Conservation (phyloP, 2,888 invertebrate species). For the Drosophila anomelani region DNA sequence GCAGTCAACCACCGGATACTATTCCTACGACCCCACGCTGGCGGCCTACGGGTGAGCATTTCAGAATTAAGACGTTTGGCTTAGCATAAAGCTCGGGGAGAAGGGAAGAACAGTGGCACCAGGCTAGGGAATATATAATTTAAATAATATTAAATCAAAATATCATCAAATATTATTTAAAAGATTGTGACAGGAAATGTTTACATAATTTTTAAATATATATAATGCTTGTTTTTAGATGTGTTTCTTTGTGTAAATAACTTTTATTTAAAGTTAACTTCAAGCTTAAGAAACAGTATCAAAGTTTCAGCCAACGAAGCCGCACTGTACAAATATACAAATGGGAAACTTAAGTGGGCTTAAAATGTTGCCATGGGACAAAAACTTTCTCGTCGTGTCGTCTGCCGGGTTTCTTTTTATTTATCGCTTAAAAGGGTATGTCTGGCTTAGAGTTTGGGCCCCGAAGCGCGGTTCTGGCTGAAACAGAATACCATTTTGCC, state of each 20-base stretch:
- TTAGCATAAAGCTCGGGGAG: not conserved
- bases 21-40: slow-evolving; percentile 95
- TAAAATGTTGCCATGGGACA: slow-evolving; percentile 66
- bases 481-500: slow-evolving; percentile 25
- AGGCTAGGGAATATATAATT: not conserved
- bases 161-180: too few relatives aligned
- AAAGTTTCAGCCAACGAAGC: slow-evolving; percentile 1
- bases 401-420: slow-evolving; percentile 62
- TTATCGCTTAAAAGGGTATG: slow-evolving; percentile 67
- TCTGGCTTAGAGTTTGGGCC: slow-evolving; percentile 48
- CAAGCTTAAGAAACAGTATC: not conserved
- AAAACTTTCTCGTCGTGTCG: slow-evolving; percentile 62
- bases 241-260: not conserved
- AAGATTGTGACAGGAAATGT: not conserved
- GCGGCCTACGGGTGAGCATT: slow-evolving; percentile 94
- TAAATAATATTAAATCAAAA: too few relatives aligned
- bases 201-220: not conserved
- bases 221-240: accelerated
- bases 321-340: slow-evolving; percentile 50
- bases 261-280: slow-evolving; percentile 69
- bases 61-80: slow-evolving; percentile 21
- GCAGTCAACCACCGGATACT: slow-evolving; percentile 95
- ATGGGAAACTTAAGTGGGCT: slow-evolving; percentile 64
- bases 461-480: slow-evolving; percentile 45
- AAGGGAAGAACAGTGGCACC: not conserved